Evolutionary conservation across 2,888 invertebrate genomes (phyloP).

Genomic region (Coleophora flavipennella): DNA sequence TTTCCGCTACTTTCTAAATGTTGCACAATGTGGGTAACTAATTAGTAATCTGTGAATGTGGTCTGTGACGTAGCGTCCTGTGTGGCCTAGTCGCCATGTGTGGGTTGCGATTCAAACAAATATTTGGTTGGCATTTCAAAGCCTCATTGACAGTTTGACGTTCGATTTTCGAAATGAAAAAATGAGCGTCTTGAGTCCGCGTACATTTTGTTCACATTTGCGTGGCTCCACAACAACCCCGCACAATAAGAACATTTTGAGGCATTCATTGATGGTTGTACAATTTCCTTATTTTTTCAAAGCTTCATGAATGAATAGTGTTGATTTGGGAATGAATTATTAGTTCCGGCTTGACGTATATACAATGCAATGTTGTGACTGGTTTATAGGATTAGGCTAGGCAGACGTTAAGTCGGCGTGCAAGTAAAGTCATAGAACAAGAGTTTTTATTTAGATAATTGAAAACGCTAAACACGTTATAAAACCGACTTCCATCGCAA

Average conservation of each 20-base stretch:
- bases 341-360: slow-evolving; percentile 35
- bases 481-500: too few relatives aligned
- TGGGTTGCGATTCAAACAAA: slow-evolving; percentile 50
- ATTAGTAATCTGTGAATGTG: too few relatives aligned
- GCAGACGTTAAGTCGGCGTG: too few relatives aligned
- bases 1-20: slow-evolving; percentile 41
- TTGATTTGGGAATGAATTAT: slow-evolving; percentile 59
- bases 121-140: slow-evolving; percentile 62
- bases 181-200: slow-evolving; percentile 41
- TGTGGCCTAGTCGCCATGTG: slow-evolving; percentile 59
- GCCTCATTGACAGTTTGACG: slow-evolving; percentile 58
- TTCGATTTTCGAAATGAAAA: slow-evolving; percentile 40
- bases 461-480: too few relatives aligned
- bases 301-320: slow-evolving; percentile 42
- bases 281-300: slow-evolving; percentile 47
- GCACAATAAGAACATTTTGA: slow-evolving; percentile 37
- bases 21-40: slow-evolving; percentile 55
- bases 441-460: too few relatives aligned
- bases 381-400: too few relatives aligned
- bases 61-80: slow-evolving; percentile 40
- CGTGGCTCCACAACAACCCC: slow-evolving; percentile 14
- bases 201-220: slow-evolving; percentile 26
- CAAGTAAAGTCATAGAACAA: too few relatives aligned
- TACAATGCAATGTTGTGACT: slow-evolving; percentile 36
- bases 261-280: slow-evolving; percentile 31